Evolutionary conservation across 2,113 vertebrate species (phyloP).

Genomic region (Gambusia affinis): DNA sequence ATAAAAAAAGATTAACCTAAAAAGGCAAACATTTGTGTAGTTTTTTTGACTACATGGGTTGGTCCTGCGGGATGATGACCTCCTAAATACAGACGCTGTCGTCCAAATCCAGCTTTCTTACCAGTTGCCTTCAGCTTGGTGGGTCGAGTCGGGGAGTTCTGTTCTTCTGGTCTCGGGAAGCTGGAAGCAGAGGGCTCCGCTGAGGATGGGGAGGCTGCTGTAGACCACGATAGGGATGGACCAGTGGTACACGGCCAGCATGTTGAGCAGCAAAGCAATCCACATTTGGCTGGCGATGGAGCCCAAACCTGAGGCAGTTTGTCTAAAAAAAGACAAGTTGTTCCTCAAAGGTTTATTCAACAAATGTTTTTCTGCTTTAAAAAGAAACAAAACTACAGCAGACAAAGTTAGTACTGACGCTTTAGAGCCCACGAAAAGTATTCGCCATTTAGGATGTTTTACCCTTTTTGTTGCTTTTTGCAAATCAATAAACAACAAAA

Average conservation of each 20-base stretch:
- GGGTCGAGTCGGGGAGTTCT: constrained; percentile 73
- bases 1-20: no score
- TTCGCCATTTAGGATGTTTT: no score
- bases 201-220: constrained; percentile 61
- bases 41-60: no score
- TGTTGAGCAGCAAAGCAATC: constrained; percentile 71
- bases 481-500: no score
- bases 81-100: no score
- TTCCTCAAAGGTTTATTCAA: no score
- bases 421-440: no score
- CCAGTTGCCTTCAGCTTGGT: constrained; percentile 35
- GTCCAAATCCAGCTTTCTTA: neutral
- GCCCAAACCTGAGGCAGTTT: constrained; percentile 80
- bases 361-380: neutral
- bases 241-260: constrained; percentile 69
- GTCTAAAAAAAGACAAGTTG: constrained; percentile 67
- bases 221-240: constrained; percentile 77
- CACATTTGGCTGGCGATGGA: constrained; percentile 58
- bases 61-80: no score
- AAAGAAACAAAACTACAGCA: no score
- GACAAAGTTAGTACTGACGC: no score
- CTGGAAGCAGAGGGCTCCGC: constrained; percentile 67
- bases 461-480: no score
- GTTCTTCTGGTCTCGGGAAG: constrained; percentile 81
- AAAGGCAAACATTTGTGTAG: no score